Evolutionary conservation across 2,113 vertebrate species (phyloP), one percentile per base, ranked within the genome.

Genomic region (Gallinago paraguaiae): DNA sequence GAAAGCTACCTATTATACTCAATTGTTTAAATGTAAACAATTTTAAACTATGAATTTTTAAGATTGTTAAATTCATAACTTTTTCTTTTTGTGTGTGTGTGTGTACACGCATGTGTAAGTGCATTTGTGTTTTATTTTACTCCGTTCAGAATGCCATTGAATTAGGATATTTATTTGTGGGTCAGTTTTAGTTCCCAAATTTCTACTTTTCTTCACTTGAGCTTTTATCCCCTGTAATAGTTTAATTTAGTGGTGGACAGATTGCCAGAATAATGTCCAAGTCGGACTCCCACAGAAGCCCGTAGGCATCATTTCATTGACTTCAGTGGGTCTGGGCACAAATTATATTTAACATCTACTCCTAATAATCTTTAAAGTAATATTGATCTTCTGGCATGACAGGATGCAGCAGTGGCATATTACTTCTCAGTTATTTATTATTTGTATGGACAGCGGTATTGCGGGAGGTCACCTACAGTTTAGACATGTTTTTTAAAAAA

Each of bases 191-290:
- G 77, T 93, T 79, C 45, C 61, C 5, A 7, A 39, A 63, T 83
- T 78, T 86, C 48, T 85, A 8, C 45, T 92, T 90, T 93, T 85
- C 57, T 89, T 88, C 61, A 35, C 88, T 87, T 88, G 60, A 59
- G 72, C 61, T 91, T 95, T 94, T 80, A 70, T 82, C 56, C 92
- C 89, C 86, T 54, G 20, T 59, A 80, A 63, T 14, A 94, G 28
- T 72, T 96, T 87, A 63, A 79, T 87, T 92, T 70, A 67, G 59
- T 37, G 43, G 35, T 69, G 46, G 82, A 80, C 86, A 61, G 70
- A 71, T 95, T 92, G 91, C 94, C 71, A 84, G 92, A 93, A 79
- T 63, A 86, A 96, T 70, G 48, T 92, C 75, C 77, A 92, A 94
- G 45, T 79, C 7, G 13, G 93, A 85, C 46, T 95, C 85, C 81